Conservation (phyloP, 2,113 vertebrate genomes). For the Gallinago jamesoni region DNA sequence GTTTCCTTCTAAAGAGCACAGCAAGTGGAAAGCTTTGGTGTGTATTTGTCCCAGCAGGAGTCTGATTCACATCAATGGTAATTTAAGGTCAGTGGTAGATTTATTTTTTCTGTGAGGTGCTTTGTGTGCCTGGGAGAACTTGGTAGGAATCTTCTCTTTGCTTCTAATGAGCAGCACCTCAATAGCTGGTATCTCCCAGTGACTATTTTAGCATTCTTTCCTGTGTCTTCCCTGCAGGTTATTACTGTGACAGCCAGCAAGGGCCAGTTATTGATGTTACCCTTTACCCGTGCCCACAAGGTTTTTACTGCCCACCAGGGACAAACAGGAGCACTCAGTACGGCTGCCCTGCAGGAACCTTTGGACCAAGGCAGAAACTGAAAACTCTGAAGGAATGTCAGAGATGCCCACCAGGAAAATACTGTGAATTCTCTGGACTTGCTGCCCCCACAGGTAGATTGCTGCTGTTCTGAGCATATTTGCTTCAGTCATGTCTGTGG, state of each 20-base stretch:
- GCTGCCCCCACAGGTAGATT: conserved; percentile 82
- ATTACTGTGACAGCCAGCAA: conserved; percentile 82
- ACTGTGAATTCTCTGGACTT: conserved; percentile 81
- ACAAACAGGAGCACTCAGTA: conserved; percentile 76
- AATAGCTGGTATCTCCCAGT: background rate
- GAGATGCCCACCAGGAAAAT: conserved; percentile 83
- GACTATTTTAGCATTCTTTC: background rate
- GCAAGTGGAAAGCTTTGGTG: background rate
- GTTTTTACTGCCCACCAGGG: conserved; percentile 88
- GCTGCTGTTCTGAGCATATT: background rate
- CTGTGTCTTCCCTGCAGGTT: conserved; percentile 73
- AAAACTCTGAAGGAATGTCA: conserved; percentile 73
- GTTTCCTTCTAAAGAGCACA: background rate
- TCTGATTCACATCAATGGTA: background rate
- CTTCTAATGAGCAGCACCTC: background rate
- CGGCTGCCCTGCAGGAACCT: conserved; percentile 86
- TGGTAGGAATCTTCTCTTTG: background rate
- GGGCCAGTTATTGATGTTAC: conserved; percentile 72
- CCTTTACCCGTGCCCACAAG: conserved; percentile 80
- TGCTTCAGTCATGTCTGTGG: rapidly evolving
- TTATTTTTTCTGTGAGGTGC: background rate
- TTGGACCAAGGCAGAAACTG: conserved; percentile 72
- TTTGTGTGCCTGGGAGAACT: background rate
- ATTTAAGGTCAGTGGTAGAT: background rate
- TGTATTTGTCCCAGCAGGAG: background rate